Evolutionary conservation across 37 sponge, comb jelly and placozoan species (phyloP).

Genomic region (Mnemiopsis leidyi): DNA sequence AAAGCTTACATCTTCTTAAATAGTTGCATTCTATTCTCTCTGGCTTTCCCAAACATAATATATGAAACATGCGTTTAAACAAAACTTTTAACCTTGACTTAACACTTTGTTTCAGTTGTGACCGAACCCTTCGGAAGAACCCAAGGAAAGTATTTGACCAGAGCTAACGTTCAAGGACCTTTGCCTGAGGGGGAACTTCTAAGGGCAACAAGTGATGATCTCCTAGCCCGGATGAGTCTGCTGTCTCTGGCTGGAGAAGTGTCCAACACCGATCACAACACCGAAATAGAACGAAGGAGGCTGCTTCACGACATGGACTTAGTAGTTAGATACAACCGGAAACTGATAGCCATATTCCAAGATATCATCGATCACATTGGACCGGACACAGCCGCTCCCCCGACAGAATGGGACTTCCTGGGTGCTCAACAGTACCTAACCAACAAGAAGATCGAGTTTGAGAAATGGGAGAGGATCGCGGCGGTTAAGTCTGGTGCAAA

Average conservation of each 20-base stretch:
- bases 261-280: slow-evolving; percentile 45
- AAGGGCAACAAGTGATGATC: slow-evolving; percentile 7
- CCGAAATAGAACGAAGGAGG: slow-evolving; percentile 28
- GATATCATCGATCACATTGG: slow-evolving; percentile 57
- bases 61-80: too few relatives aligned
- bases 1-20: too few relatives aligned
- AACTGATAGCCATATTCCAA: slow-evolving; percentile 10
- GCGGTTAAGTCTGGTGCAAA: background rate
- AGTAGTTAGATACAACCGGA: slow-evolving; percentile 39
- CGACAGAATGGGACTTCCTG: slow-evolving; percentile 38
- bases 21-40: too few relatives aligned
- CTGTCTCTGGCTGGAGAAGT: slow-evolving; percentile 19
- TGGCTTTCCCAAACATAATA: too few relatives aligned
- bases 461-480: slow-evolving; percentile 54
- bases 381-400: background rate
- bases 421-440: slow-evolving; percentile 60
- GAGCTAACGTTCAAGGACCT: background rate
- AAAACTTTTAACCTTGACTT: too few relatives aligned
- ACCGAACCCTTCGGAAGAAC: background rate
- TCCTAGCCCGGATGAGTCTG: slow-evolving; percentile 30
- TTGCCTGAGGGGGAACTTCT: background rate
- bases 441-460: slow-evolving; percentile 45
- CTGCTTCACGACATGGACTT: slow-evolving; percentile 54
- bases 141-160: slow-evolving; percentile 3
- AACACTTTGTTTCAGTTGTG: slow-evolving; percentile 7